Conservation (phyloP, 2,888 invertebrate genomes). For the Dasysyrphus tricinctus region DNA sequence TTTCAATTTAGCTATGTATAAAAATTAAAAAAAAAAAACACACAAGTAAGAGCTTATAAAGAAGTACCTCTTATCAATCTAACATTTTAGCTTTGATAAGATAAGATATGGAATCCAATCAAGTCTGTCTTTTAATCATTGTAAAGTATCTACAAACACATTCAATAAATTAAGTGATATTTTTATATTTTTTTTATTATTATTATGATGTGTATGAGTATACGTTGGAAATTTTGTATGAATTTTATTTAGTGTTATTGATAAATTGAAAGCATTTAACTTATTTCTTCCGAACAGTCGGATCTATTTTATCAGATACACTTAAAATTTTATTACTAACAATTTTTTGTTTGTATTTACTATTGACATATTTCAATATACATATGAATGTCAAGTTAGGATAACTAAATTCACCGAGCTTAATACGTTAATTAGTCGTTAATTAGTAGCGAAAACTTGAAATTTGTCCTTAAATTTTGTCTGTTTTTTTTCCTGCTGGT, state of each 20-base stretch:
- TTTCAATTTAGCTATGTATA: neutral
- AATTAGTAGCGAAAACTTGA: too few species aligned
- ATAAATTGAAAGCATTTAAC: conserved; percentile 21
- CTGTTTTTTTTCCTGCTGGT: too few species aligned
- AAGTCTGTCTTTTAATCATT: conserved; percentile 3
- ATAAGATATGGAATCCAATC: conserved; percentile 14
- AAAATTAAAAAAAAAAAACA: neutral
- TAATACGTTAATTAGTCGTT: too few species aligned
- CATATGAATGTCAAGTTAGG: too few species aligned
- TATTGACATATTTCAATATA: too few species aligned
- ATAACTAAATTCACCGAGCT: too few species aligned
- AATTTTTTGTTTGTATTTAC: neutral
- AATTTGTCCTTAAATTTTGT: too few species aligned
- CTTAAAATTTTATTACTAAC: neutral
- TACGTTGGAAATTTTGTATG: neutral
- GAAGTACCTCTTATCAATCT: conserved; percentile 9
- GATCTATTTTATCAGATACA: neutral
- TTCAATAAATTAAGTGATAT: neutral
- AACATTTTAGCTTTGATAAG: neutral
- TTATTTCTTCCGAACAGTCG: neutral
- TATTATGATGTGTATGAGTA: too few species aligned
- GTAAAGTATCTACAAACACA: conserved; percentile 7
- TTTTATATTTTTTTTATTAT: neutral
- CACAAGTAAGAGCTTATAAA: neutral
- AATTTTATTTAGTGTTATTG: neutral